phyloP scores from a whole-genome alignment of 2,797 vertebrate species.

The Cyprinodon diabolis region DNA sequence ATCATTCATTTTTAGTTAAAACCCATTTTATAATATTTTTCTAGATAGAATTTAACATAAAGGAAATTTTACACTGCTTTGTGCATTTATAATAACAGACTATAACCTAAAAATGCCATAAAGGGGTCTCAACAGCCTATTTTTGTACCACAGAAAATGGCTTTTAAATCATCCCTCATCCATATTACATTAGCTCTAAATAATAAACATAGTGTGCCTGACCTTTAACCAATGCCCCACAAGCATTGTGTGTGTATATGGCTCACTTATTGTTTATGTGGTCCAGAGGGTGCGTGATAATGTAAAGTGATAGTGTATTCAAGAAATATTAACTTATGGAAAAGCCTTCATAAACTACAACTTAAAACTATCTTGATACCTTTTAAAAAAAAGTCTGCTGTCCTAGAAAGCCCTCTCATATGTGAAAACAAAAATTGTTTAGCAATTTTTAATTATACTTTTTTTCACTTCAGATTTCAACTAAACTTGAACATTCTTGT shows the following conservation, averaged over 20 bases:
- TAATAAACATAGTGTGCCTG: conserved; percentile 26
- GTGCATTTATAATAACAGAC: background rate
- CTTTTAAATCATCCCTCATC: background rate
- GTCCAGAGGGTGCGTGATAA: conserved; percentile 8
- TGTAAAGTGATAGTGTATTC: conserved; percentile 8
- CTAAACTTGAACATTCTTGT: too few species aligned
- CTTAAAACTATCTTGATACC: conserved; percentile 17
- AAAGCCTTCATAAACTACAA: conserved; percentile 10
- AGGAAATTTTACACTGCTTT: background rate
- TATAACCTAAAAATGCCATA: background rate
- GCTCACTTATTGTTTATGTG: conserved; percentile 37
- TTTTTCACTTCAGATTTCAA: background rate
- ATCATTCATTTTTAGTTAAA: too few species aligned
- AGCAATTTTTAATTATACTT: background rate
- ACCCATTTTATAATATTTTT: background rate
- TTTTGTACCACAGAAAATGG: background rate
- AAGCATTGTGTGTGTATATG: background rate
- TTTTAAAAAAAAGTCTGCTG: conserved; percentile 24
- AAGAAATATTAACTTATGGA: conserved; percentile 3
- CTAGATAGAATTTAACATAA: background rate
- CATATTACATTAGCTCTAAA: conserved; percentile 25
- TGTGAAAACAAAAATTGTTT: conserved; percentile 3
- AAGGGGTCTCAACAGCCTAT: background rate
- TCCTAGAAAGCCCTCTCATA: conserved; percentile 31
- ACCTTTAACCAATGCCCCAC: conserved; percentile 33